These are phyloP conservation scores for human DNA, from an alignment of 2,113 vertebrate genomes.

Conservation along the genomic window DNA sequence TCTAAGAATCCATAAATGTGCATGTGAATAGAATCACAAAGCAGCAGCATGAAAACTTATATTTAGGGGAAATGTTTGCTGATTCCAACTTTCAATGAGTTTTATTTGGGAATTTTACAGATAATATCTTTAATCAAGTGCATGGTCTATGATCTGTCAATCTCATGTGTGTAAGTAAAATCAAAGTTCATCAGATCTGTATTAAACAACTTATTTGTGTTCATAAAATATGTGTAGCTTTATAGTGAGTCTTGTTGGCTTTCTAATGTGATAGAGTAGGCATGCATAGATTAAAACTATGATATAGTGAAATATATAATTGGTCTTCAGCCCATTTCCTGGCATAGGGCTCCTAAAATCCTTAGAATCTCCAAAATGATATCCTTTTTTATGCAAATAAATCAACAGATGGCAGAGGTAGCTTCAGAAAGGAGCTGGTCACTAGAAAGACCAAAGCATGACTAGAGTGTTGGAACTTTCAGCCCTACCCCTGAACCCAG, in stretches of 20 bases:
- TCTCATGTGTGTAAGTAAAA: neutral
- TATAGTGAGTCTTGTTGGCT: neutral
- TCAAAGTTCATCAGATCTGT: neutral
- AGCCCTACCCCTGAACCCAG: neutral
- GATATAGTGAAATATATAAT: neutral
- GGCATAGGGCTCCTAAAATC: neutral
- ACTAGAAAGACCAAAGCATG: neutral
- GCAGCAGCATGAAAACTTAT: neutral
- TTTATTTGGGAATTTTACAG: neutral
- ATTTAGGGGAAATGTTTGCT: neutral
- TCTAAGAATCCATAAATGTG: neutral
- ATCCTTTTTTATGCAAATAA: neutral
- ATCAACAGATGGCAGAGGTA: neutral
- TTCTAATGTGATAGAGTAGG: neutral
- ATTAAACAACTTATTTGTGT: neutral
- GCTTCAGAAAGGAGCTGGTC: neutral
- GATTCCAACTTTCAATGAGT: neutral
- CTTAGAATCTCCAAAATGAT: neutral
- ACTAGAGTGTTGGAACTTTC: neutral
- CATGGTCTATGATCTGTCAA: too few relatives aligned
- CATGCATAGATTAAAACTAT: neutral
- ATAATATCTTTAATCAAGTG: neutral
- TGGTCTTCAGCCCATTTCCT: neutral
- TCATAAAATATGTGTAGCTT: neutral
- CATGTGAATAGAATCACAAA: neutral